Base-by-base conservation (phyloP, 2,113 vertebrate genomes). In the Cottus gobio region DNA sequence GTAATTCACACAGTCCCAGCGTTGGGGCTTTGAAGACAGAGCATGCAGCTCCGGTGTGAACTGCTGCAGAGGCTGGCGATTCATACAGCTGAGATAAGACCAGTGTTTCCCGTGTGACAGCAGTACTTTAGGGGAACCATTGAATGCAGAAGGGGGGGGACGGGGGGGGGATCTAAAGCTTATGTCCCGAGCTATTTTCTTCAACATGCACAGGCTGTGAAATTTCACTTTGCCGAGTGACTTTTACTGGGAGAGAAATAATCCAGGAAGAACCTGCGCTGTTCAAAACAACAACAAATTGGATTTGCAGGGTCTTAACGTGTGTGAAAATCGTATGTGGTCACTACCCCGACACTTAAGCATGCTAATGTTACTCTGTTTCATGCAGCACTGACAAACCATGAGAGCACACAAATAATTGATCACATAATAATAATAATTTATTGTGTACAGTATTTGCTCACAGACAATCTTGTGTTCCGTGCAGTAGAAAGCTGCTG, bases 71-170 rank as follows among this genome's bases (percentile, higher is more conserved):
- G 83, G 77, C 61, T 15, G 44, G 83, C 73, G 76, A 85, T 88
- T 79, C 79, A 84, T 80, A 86, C 61, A 34, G 75, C 66, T 65
- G 67, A 52, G 86, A 92, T 91, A 88, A 89, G 81, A 72, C 75
- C 46, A 54, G 79, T 54, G 64, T 82, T 91, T 84, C 60, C 67
- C 74, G 67, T 58, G 76, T 79, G 89, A 90, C 86, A 84, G 79
- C 72, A 62, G 34, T 61, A 90, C 82, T 85, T 92, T 83, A 54
- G 66, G 52, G 71, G 44, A 71, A 72, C n/a, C 82, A 84, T 72
- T 71, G 66, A 65, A 79, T 56, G 74, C 65, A 71, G 34, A 79
- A 61, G 72, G 16, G 44, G 42, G 15, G 44, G 2, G 12, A 13
- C 36, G 36, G 36, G 36, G 36, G 36, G 36, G 36, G 36, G 36